phyloP scores from a whole-genome alignment of 2,888 invertebrate species.

The Pterobdella sp. region DNA sequence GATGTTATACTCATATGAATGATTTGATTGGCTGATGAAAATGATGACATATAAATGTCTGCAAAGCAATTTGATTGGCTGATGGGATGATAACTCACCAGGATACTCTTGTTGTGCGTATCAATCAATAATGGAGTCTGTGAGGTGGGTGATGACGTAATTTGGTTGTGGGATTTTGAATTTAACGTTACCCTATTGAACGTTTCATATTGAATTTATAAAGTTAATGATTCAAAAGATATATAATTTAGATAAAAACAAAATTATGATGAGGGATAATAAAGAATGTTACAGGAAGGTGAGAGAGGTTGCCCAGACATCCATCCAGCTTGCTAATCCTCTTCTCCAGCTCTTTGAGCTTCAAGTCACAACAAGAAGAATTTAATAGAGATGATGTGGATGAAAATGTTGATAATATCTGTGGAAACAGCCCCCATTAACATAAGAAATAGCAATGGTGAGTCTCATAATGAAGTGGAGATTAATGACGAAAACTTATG shows the following conservation, averaged over 20 bases:
- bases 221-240: too few relatives aligned
- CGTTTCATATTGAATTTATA: too few relatives aligned
- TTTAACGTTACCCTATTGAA: too few relatives aligned
- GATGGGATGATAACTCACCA: neutral
- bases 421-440: too few relatives aligned
- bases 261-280: too few relatives aligned
- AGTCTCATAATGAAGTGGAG: neutral
- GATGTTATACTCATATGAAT: neutral
- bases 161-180: too few relatives aligned
- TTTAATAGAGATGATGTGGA: neutral
- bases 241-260: neutral
- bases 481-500: neutral
- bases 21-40: neutral
- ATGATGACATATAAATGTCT: neutral
- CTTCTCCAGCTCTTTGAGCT: constrained; percentile 18
- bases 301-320: neutral
- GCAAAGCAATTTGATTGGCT: neutral
- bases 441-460: too few relatives aligned
- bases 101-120: constrained; percentile 4
- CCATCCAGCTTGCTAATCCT: constrained; percentile 10
- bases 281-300: constrained; percentile 1
- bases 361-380: neutral
- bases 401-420: neutral
- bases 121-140: neutral
- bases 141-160: neutral